phyloP scores from a whole-genome alignment of 2,113 vertebrate genomes.

The Chelonoidis abingdonii region DNA sequence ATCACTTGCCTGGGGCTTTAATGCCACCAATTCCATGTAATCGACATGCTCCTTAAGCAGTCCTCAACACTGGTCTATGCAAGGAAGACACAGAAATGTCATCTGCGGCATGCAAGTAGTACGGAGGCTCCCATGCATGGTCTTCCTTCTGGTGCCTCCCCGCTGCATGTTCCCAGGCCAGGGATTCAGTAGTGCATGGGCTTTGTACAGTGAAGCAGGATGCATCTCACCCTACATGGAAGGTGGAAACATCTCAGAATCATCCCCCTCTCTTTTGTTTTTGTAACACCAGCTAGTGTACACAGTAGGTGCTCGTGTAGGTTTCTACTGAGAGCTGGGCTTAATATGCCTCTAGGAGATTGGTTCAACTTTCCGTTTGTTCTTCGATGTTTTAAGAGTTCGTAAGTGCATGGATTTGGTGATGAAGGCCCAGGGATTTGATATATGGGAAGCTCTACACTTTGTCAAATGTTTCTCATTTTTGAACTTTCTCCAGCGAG shows the following conservation, averaged over 20 bases:
- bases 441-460: background rate
- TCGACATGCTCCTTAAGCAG: background rate
- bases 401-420: background rate
- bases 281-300: background rate
- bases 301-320: background rate
- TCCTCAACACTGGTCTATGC: background rate
- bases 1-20: background rate
- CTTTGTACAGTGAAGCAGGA: background rate
- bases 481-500: conserved; percentile 12
- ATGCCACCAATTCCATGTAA: background rate
- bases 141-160: background rate
- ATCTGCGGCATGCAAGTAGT: background rate
- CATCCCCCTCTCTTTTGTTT: rapidly evolving
- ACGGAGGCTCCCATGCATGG: background rate
- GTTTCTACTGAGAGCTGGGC: background rate
- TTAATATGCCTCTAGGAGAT: background rate
- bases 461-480: conserved; percentile 29
- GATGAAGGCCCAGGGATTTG: background rate
- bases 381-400: background rate
- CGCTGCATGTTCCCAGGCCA: background rate
- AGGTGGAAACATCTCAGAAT: rapidly evolving
- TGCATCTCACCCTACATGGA: background rate
- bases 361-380: background rate
- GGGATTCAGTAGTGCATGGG: rapidly evolving
- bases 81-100: background rate